Conservation (phyloP, 1,140 invertebrate genomes). For the Drosophila littoralis region DNA sequence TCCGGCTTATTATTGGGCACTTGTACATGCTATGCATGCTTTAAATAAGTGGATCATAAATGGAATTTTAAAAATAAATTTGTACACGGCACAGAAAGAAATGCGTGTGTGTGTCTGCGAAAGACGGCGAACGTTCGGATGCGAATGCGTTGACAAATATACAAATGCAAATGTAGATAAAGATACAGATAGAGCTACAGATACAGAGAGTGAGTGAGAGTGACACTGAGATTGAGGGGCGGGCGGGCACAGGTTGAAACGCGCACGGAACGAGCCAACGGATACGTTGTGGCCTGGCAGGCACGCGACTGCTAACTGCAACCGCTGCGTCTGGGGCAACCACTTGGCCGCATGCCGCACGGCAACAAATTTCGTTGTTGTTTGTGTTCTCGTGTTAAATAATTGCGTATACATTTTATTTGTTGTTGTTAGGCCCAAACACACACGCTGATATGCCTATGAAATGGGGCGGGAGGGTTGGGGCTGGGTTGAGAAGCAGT, state of each 20-base stretch:
- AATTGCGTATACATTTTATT: constrained; percentile 78
- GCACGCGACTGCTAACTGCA: constrained; percentile 77
- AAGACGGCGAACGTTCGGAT: constrained; percentile 16
- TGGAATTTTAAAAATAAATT: constrained; percentile 41
- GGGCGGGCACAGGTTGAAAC: constrained; percentile 14
- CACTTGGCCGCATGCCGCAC: constrained; percentile 49
- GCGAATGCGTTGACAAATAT: constrained; percentile 29
- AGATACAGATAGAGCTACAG: constrained; percentile 20
- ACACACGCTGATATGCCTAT: constrained; percentile 7
- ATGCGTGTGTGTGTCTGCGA: background rate
- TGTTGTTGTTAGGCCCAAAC: constrained; percentile 42
- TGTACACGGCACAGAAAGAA: constrained; percentile 17
- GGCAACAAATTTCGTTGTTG: constrained; percentile 25
- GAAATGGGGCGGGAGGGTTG: background rate
- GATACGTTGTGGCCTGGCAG: constrained; percentile 70
- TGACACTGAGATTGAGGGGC: background rate
- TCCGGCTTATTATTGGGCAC: constrained; percentile 28
- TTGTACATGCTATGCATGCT: constrained; percentile 45
- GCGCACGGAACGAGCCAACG: constrained; percentile 39
- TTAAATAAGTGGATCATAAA: constrained; percentile 44
- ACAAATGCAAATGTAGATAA: constrained; percentile 7
- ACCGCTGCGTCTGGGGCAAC: constrained; percentile 48
- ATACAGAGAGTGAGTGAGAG: background rate
- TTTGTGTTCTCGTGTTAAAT: constrained; percentile 75
- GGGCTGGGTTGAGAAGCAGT: background rate